Evolutionary conservation across 1,140 invertebrate species (phyloP).

Genomic region (Lycorma delicatula): DNA sequence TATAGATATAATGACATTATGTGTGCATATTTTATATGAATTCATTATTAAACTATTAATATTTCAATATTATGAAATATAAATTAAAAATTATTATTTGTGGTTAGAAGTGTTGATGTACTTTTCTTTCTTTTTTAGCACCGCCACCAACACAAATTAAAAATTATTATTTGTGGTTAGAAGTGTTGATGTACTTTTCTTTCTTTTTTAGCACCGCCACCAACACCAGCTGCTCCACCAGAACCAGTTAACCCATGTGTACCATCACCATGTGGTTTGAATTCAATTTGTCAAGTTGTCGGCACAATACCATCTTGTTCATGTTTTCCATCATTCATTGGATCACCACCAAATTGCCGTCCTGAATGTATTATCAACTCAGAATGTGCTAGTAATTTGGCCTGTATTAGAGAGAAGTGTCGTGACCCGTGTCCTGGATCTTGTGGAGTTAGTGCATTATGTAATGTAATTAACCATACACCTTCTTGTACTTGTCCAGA

Average conservation of each 20-base stretch:
- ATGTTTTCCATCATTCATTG: conserved; percentile 37
- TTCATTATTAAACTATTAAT: too few species aligned
- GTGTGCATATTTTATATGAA: too few species aligned
- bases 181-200: neutral
- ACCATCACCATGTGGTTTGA: conserved; percentile 40
- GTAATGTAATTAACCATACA: conserved; percentile 40
- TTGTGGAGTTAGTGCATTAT: conserved; percentile 42
- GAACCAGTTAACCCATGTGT: conserved; percentile 48
- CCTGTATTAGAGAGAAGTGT: conserved; percentile 38
- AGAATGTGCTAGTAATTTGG: conserved; percentile 40
- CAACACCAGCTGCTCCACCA: conserved; percentile 26
- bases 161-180: neutral
- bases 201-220: conserved; percentile 27
- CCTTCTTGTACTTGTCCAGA: conserved; percentile 39
- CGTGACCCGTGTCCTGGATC: conserved; percentile 41
- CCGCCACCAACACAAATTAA: conserved; percentile 20
- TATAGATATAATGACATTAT: too few species aligned
- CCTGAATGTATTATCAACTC: conserved; percentile 34
- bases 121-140: conserved; percentile 25
- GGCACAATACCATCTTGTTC: conserved; percentile 36
- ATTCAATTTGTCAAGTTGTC: conserved; percentile 36
- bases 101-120: neutral
- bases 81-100: neutral
- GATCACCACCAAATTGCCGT: conserved; percentile 34
- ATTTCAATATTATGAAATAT: too few species aligned